phyloP scores from a whole-genome alignment of 2,113 vertebrate species.

The Peucedramus taeniatus region DNA sequence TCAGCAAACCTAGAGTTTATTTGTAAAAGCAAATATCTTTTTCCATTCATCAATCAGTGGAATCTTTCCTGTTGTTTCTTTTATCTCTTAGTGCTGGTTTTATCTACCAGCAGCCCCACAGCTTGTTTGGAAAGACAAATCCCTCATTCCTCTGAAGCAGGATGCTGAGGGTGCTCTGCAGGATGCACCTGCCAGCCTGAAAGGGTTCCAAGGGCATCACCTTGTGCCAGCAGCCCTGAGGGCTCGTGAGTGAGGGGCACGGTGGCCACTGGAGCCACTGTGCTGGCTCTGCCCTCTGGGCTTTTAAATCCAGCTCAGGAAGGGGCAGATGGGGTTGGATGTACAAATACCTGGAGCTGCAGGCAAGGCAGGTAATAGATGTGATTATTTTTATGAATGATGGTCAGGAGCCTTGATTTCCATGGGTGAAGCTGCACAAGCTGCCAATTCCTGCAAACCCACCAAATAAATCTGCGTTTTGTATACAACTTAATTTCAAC shows the following conservation, averaged over 20 bases:
- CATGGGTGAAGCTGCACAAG: background rate
- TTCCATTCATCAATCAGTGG: no score
- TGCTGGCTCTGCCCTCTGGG: background rate
- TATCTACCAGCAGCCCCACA: no score
- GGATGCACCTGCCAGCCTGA: background rate
- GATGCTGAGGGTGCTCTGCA: background rate
- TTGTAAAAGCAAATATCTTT: no score
- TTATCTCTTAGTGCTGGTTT: no score
- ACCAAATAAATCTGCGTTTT: constrained; percentile 35
- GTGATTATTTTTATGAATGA: background rate
- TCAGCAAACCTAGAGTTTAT: no score
- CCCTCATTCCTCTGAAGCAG: no score
- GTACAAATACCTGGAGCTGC: background rate
- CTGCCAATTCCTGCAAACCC: background rate
- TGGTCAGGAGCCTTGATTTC: background rate
- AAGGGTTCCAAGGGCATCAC: fast-evolving
- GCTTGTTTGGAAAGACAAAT: no score
- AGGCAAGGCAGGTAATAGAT: background rate
- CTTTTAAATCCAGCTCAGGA: background rate
- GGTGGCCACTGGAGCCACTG: fast-evolving
- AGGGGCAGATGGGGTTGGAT: background rate
- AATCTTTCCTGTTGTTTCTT: no score
- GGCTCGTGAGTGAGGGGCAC: fast-evolving
- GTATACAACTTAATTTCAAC: constrained; percentile 30
- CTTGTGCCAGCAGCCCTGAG: fast-evolving